These are phyloP conservation scores for Poecilia velifera DNA, from an alignment of 2,797 vertebrate species.

Conservation along the genomic window DNA sequence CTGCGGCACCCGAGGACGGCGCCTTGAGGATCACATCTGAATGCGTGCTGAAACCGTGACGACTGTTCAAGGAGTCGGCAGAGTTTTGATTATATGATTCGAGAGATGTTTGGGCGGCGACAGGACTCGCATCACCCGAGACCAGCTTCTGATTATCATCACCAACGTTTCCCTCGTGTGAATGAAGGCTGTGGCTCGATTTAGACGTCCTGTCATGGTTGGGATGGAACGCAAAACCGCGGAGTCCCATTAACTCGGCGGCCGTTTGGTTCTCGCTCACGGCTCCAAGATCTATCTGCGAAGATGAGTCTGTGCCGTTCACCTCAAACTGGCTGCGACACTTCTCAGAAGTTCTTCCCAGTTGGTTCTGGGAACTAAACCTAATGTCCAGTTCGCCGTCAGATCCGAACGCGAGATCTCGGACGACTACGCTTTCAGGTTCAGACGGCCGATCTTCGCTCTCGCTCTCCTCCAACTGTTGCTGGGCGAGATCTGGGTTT, in stretches of 20 bases:
- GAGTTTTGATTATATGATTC: constrained; percentile 23
- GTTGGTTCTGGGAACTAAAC: constrained; percentile 25
- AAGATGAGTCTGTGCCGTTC: constrained; percentile 8
- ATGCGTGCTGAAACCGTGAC: constrained; percentile 12
- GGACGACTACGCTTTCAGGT: constrained; percentile 8
- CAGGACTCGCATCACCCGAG: neutral
- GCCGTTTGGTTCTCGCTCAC: constrained; percentile 11
- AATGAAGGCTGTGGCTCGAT: constrained; percentile 13
- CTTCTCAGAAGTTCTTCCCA: constrained; percentile 16
- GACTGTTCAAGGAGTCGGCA: constrained; percentile 4
- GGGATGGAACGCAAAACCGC: constrained; percentile 12
- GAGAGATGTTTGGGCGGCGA: constrained; percentile 14
- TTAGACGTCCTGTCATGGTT: constrained; percentile 10
- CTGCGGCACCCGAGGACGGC: constrained; percentile 11
- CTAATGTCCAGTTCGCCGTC: constrained; percentile 67
- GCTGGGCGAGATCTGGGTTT: neutral
- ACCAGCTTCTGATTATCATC: constrained; percentile 8
- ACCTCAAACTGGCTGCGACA: constrained; percentile 15
- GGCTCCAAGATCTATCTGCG: neutral
- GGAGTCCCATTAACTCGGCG: neutral
- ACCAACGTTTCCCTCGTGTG: constrained; percentile 9
- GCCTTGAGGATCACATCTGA: constrained; percentile 10
- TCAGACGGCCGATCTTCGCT: constrained; percentile 19
- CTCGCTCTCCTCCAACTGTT: constrained; percentile 17
- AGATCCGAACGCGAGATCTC: constrained; percentile 59